Evolutionary conservation across 2,113 vertebrate genomes (phyloP).

Genomic region (Siphamia tubifer): DNA sequence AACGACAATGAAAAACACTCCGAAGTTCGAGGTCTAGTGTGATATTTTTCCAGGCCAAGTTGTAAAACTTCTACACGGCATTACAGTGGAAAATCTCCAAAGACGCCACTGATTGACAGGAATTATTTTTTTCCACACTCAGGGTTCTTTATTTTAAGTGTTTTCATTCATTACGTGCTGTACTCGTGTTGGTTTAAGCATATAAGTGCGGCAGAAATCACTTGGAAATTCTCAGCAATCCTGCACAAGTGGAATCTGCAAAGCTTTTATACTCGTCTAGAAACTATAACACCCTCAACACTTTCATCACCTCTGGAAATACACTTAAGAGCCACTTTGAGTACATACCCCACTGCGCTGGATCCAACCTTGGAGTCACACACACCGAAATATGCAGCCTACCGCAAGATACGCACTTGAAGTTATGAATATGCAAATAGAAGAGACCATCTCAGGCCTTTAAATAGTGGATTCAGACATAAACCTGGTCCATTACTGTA

Average conservation of each 20-base stretch:
- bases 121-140: no score
- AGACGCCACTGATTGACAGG: no score
- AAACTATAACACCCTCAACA: conserved; percentile 14
- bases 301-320: conserved; percentile 12
- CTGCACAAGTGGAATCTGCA: neutral
- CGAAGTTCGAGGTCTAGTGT: no score
- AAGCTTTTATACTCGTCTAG: conserved; percentile 12
- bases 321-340: conserved; percentile 28
- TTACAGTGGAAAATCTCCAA: no score
- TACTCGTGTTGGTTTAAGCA: neutral
- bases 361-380: conserved; percentile 4
- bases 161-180: neutral
- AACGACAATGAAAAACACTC: no score
- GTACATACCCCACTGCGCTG: neutral
- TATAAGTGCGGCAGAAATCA: neutral
- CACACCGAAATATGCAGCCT: conserved; percentile 3
- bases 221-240: neutral
- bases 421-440: conserved; percentile 25
- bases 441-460: conserved; percentile 1
- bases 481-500: neutral
- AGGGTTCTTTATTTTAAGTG: neutral
- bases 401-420: conserved; percentile 6
- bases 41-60: no score
- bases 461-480: neutral
- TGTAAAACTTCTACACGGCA: no score